Evolutionary conservation across 2,797 vertebrate species (phyloP), one percentile per base, ranked within the genome.

Genomic region (Melanogrammus aeglefinus): DNA sequence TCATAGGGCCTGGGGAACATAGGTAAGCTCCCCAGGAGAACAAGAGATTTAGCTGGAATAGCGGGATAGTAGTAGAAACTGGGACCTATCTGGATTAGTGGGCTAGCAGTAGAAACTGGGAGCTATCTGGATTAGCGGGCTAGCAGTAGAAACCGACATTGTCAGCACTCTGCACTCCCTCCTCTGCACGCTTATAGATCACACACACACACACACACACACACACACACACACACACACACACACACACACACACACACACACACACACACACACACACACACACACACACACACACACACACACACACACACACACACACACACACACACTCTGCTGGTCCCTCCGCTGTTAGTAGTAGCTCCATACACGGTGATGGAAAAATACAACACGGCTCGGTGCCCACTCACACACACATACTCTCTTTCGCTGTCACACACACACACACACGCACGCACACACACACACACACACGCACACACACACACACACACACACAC

Each of bases 331-430:
- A n/a, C n/a, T n/a, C 12, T 70, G 74, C 47, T 63, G 75, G 82
- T 86, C 86, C 86, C 86, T 84, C 86, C 75, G 0, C 81, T 78
- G 90, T 87, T 76, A 71, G 76, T 86, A 75, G 84, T 85, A 90
- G 79, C 82, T 86, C 91, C 91, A 91, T 91, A 93, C 89, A 92
- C 89, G 92, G 92, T 87, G 82, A 91, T 90, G 89, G 89, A 91
- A 85, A 88, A 74, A 74, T 81, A 76, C 80, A 79, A 79, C 75
- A 85, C 36, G 88, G 86, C 79, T 85, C 86, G 83, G 84, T 80
- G 83, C 86, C 80, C 88, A 73, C 33, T 70, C 84, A 78, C 80
- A 72, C 39, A 76, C 87, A 77, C 70, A 14, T 72, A 27, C 57
- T 63, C 51, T 63, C 57, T 63, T 21, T n/a, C n/a, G 1, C 57